A percentile compares a stretch with the other conserved stretches of the same genome.
These are phyloP conservation scores for Cephus rjabovi DNA, from an alignment of 2,888 invertebrate genomes.

Conservation along the genomic window DNA sequence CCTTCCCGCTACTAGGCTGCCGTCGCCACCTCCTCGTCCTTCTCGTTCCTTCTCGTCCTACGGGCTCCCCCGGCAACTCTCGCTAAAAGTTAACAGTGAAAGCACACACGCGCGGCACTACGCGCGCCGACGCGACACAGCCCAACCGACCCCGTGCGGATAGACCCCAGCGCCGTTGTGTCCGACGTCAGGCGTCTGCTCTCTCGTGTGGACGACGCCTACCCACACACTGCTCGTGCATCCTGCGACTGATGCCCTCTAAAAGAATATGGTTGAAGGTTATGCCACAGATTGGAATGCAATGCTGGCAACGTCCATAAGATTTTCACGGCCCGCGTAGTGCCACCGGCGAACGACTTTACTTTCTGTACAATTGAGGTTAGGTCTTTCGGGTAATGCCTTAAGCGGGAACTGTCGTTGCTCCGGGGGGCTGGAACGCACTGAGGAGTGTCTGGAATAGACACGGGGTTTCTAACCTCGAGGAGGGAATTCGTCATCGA, in stretches of 20 bases:
- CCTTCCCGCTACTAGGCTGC: not conserved
- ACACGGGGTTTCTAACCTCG: slow-evolving; percentile 4
- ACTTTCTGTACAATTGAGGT: not conserved
- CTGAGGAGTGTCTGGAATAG: not conserved
- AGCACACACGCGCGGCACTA: slow-evolving; percentile 24
- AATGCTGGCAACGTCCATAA: not conserved
- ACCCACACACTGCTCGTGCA: slow-evolving; percentile 14
- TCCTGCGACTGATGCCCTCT: slow-evolving; percentile 36
- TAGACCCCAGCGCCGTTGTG: not conserved
- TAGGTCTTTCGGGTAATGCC: not conserved
- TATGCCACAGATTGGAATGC: slow-evolving; percentile 31
- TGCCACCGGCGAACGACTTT: not conserved
- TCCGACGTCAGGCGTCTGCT: not conserved
- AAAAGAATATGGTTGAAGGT: slow-evolving; percentile 35
- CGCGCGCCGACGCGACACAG: not conserved
- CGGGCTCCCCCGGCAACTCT: not conserved
- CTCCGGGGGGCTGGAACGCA: not conserved
- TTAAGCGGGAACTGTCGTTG: not conserved
- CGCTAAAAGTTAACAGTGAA: slow-evolving; percentile 19
- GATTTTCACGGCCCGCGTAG: not conserved
- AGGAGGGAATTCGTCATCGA: slow-evolving; percentile 56
- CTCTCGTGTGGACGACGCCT: not conserved
- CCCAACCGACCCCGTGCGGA: not conserved
- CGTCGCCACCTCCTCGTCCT: not conserved
- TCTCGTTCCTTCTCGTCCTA: not conserved